Evolutionary conservation across 2,888 invertebrate species (phyloP), one percentile per base, ranked within the genome.

Genomic region (Lottia scabra): DNA sequence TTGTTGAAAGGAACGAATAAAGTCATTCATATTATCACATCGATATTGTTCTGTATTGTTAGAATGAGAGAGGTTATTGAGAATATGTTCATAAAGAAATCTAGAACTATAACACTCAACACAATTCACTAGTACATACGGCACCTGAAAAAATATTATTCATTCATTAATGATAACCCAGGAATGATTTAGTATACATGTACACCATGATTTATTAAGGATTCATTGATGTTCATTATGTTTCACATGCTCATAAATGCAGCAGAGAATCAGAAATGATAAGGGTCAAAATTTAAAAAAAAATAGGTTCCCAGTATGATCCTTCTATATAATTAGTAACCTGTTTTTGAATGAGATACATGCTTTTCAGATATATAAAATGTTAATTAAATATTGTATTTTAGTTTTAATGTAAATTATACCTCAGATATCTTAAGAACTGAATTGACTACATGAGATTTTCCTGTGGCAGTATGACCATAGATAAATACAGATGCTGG

Each of bases 381-480:
- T 27, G 0, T 23, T 45, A 27, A 26, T 65, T 44, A 16, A 15
- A 3, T 13, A 65, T 30, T 70, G 13, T n/a, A n/a, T n/a, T n/a
- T n/a, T n/a, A n/a, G n/a, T n/a, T n/a, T n/a, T n/a, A n/a, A n/a
- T 16, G 27, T 30, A 30, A 8, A 5, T 6, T 38, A 72, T 76
- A 93, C 92, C 68, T 91, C 87, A 63, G 93, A 89, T 83, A 91
- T 89, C 56, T 91, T 85, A 4, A 96, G 88, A 15, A 95, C 89
- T 13, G 92, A 90, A 69, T 91, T 91, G 5, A 94, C 87, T 72
- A 95, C 92, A 23, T 93, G 88, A n/a, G 94, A 93, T 91, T 97
- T 97, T 43, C 96, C 96, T 27, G 94, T 94, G 13, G 94, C 94
- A 80, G 95, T 93, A 87, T 94, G 94, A n/a, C 96, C 96, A 87